Conservation (phyloP, 1,140 invertebrate species). For the Steinernema feltiae region DNA sequence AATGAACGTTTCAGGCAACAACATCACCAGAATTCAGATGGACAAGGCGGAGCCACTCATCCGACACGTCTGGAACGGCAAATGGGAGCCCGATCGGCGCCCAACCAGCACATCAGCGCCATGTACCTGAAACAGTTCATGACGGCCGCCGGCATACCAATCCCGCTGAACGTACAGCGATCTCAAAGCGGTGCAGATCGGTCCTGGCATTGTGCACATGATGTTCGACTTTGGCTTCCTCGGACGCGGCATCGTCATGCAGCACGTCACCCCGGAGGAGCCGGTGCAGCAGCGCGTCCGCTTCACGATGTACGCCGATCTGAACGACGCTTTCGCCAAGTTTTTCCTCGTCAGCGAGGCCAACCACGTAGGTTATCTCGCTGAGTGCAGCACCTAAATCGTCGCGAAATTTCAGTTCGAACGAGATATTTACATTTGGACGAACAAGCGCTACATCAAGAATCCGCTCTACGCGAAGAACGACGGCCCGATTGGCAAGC, state of each 20-base stretch:
- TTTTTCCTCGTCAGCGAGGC: slow-evolving; percentile 69
- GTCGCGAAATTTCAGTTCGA: slow-evolving; percentile 66
- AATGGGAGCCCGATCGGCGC: slow-evolving; percentile 58
- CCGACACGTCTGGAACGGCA: slow-evolving; percentile 59
- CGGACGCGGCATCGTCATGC: slow-evolving; percentile 68
- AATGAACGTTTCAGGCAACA: no score
- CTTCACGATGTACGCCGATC: slow-evolving; percentile 69
- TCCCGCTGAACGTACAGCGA: slow-evolving; percentile 63
- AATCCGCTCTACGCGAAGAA: slow-evolving; percentile 71
- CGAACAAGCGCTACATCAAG: slow-evolving; percentile 71
- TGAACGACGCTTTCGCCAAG: slow-evolving; percentile 64
- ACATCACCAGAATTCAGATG: slow-evolving; percentile 22
- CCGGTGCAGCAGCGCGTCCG: slow-evolving; percentile 72
- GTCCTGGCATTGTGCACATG: slow-evolving; percentile 73
- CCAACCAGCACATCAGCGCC: slow-evolving; percentile 64
- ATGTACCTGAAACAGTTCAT: slow-evolving; percentile 65
- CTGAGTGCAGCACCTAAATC: not conserved
- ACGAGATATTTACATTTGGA: slow-evolving; percentile 80
- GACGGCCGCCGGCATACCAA: slow-evolving; percentile 61
- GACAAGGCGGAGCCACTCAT: slow-evolving; percentile 51
- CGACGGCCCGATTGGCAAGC: slow-evolving; percentile 69
- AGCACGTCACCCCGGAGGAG: slow-evolving; percentile 73
- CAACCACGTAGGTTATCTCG: slow-evolving; percentile 67
- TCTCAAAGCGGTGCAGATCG: slow-evolving; percentile 68
- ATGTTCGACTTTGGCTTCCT: slow-evolving; percentile 64